Conservation (phyloP, 2,797 vertebrate species). For the Anguilla anguilla region DNA sequence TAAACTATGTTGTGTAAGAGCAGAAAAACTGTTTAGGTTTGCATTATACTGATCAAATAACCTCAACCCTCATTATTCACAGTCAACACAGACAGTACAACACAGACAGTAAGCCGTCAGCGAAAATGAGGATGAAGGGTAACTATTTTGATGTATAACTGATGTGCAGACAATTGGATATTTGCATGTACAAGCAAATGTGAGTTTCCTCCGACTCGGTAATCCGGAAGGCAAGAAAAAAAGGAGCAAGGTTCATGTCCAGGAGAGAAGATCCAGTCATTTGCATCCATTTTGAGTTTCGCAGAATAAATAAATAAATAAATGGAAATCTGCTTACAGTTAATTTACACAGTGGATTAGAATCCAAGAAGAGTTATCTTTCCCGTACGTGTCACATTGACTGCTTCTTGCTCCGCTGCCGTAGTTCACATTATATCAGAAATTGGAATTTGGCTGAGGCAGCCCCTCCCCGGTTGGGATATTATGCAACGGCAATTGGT, state of each 20-base stretch:
- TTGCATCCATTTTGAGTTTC: neutral
- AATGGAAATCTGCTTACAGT: neutral
- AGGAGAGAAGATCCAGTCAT: neutral
- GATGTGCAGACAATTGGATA: slow-evolving; percentile 12
- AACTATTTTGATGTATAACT: neutral
- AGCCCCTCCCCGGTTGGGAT: neutral
- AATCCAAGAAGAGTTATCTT: neutral
- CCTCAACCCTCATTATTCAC: neutral
- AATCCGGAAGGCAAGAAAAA: neutral
- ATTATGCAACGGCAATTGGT: slow-evolving; percentile 1
- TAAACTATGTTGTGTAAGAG: neutral
- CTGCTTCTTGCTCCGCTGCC: neutral
- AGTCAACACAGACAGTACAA: neutral
- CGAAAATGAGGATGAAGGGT: slow-evolving; percentile 8
- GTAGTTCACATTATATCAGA: neutral
- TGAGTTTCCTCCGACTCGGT: neutral
- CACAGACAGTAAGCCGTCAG: neutral
- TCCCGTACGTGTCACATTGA: neutral
- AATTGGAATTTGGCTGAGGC: neutral
- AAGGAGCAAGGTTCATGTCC: neutral
- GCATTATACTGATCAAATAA: neutral
- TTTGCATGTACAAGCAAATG: neutral
- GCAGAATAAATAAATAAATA: neutral
- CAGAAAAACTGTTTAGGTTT: neutral
- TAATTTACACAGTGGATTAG: neutral